Percentiles rank a stretch among this genome's conserved stretches.
These are phyloP conservation scores for Agelastica alni DNA, from an alignment of 2,888 invertebrate genomes.

Conservation along the genomic window DNA sequence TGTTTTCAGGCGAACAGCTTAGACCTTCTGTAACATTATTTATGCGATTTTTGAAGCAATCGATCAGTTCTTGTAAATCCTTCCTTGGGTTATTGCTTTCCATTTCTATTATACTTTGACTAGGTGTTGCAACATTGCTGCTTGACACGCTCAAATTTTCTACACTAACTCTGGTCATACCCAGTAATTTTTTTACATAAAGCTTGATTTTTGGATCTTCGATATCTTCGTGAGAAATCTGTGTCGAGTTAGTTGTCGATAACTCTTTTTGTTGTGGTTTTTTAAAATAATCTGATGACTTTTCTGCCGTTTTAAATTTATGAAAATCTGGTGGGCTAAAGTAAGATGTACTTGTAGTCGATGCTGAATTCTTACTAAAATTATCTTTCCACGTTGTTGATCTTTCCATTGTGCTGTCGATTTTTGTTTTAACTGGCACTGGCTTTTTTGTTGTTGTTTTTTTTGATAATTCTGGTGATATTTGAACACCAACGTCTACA, in stretches of 20 bases:
- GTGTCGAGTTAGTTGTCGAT: constrained; percentile 13
- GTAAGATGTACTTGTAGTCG: constrained; percentile 53
- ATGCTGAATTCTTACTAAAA: constrained; percentile 46
- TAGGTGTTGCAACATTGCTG: constrained; percentile 59
- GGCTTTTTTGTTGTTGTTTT: constrained; percentile 5
- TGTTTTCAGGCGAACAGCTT: constrained; percentile 35
- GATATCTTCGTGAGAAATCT: background rate
- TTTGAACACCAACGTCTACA: constrained; percentile 12
- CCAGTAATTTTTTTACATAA: constrained; percentile 59
- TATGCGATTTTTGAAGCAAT: constrained; percentile 24
- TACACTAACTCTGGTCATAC: constrained; percentile 60
- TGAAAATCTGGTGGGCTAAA: constrained; percentile 51
- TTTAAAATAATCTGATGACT: constrained; percentile 30
- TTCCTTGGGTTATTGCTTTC: constrained; percentile 49
- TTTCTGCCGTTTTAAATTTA: constrained; percentile 16
- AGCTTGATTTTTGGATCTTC: constrained; percentile 53
- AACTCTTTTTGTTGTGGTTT: constrained; percentile 42
- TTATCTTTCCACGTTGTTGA: constrained; percentile 47
- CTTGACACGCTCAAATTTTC: constrained; percentile 57
- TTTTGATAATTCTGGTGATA: constrained; percentile 4
- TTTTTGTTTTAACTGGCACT: background rate
- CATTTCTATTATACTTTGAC: constrained; percentile 57
- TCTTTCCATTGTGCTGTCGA: constrained; percentile 16
- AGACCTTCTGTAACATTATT: constrained; percentile 38
- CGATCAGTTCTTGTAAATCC: background rate